Conservation (phyloP, 2,797 vertebrate genomes). For the Typhlichthys subterraneus region DNA sequence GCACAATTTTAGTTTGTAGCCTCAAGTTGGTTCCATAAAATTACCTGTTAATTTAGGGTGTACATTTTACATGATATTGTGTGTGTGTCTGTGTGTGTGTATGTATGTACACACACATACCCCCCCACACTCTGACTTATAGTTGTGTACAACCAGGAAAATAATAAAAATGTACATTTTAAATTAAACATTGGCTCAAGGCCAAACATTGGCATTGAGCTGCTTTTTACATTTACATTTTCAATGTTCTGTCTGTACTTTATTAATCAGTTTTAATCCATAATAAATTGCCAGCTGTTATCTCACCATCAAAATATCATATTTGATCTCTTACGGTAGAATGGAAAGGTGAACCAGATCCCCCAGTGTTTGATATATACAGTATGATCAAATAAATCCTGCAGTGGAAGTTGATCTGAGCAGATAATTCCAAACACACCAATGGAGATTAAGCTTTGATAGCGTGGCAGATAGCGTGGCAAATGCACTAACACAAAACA, state of each 20-base stretch:
- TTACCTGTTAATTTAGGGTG: not conserved
- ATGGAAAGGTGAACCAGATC: conserved; percentile 21
- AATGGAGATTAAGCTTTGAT: conserved; percentile 1
- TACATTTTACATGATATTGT: too few species aligned
- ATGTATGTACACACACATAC: too few species aligned
- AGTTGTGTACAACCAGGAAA: too few species aligned
- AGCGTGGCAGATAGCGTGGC: conserved; percentile 6
- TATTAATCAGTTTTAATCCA: conserved; percentile 7
- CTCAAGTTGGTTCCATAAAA: not conserved
- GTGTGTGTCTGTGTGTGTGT: too few species aligned
- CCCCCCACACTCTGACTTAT: too few species aligned
- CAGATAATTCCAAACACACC: conserved; percentile 10
- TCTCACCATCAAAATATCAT: conserved; percentile 23
- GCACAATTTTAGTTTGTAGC: not conserved
- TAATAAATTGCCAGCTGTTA: conserved; percentile 6
- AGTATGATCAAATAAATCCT: conserved; percentile 7
- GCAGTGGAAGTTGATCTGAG: conserved; percentile 6
- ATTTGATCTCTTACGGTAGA: conserved; percentile 8
- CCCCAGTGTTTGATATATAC: conserved; percentile 20
- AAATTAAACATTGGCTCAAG: too few species aligned
- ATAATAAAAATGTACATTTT: too few species aligned
- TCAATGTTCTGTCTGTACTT: not conserved
- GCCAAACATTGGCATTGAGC: too few species aligned
- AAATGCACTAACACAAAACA: not conserved
- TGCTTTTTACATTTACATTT: not conserved